Evolutionary conservation across 2,888 invertebrate genomes (phyloP), one percentile per base, ranked within the genome.

Genomic region (Apocheima hispidaria): DNA sequence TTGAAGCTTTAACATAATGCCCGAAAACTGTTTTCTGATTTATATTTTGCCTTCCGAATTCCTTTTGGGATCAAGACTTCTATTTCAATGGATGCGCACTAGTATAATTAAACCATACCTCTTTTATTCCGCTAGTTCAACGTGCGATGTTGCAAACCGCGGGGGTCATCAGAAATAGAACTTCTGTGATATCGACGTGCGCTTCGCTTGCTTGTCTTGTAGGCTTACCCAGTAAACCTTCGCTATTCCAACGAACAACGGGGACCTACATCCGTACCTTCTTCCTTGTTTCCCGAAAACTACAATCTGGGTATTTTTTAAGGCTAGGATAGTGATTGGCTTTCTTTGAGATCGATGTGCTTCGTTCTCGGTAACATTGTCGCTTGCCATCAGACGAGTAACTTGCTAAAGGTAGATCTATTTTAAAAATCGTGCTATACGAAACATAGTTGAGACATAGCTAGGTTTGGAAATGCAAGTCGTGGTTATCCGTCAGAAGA

Each of bases 131-230:
- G 48, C 20, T 50, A 55, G 63, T 60, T 67, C 60, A 59, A 55
- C 51, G 62, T 57, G 59, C 64, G 63, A 64, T 62, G 58, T 67
- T 50, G 48, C 55, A 51, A 62, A 69, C 65, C 50, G 77, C 80
- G 83, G 81, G 77, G 83, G 84, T 76, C 73, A 76, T 73, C 74
- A 73, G 69, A 84, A 84, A 83, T 82, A 83, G 80, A 79, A 72
- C 66, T 71, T 28, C 40, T 20, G 69, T 65, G 66, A 64, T 62
- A 61, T 63, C 56, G 66, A 68, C 65, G 57, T 63, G 59, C 65
- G 48, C 54, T 66, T 43, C 52, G 56, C 63, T 58, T 41, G 18
- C 16, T 38, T 20, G 38, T 33, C 33, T n/a, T 33, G 33, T 33
- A n/a, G 33, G 3, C 26, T 6, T 26, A n/a, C n/a, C n/a, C n/a